Conservation (phyloP, 2,797 vertebrate genomes). For the Lateolabrax maculatus region DNA sequence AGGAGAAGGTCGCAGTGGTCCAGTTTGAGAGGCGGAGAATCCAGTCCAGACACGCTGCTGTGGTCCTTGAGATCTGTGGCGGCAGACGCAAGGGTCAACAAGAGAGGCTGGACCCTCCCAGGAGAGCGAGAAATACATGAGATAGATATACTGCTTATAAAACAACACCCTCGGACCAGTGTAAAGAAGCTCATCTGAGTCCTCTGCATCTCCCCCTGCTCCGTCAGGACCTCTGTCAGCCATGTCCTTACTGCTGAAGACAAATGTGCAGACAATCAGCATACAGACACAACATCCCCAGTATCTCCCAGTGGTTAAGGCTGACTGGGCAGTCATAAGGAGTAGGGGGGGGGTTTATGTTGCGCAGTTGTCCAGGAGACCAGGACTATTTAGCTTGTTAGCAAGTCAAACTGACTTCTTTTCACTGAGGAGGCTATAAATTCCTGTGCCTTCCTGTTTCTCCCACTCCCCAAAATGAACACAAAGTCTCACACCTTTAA, state of each 20-base stretch:
- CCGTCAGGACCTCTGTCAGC: slow-evolving; percentile 35
- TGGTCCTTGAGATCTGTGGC: slow-evolving; percentile 64
- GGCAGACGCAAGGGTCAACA: not conserved
- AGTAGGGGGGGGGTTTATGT: slow-evolving; percentile 57
- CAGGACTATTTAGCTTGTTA: slow-evolving; percentile 49
- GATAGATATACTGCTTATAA: not conserved
- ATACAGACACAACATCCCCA: slow-evolving; percentile 19
- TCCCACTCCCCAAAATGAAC: not conserved
- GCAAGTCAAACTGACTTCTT: slow-evolving; percentile 43
- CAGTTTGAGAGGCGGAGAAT: slow-evolving; percentile 16
- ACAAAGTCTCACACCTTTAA: not conserved
- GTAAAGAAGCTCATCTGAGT: slow-evolving; percentile 68
- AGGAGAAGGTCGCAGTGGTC: slow-evolving; percentile 77
- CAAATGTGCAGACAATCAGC: slow-evolving; percentile 25
- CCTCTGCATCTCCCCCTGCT: slow-evolving; percentile 45
- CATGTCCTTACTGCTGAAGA: slow-evolving; percentile 67
- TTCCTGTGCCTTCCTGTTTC: slow-evolving; percentile 18
- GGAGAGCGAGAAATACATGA: not conserved
- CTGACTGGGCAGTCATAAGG: slow-evolving; percentile 6
- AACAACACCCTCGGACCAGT: slow-evolving; percentile 63
- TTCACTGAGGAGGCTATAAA: slow-evolving; percentile 49
- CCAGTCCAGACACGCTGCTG: not conserved
- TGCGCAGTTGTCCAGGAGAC: slow-evolving; percentile 78
- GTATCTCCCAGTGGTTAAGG: slow-evolving; percentile 21
- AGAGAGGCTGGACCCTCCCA: not conserved